These are phyloP conservation scores for Ramphastos sulfuratus DNA, from an alignment of 2,113 vertebrate genomes.

Conservation along the genomic window DNA sequence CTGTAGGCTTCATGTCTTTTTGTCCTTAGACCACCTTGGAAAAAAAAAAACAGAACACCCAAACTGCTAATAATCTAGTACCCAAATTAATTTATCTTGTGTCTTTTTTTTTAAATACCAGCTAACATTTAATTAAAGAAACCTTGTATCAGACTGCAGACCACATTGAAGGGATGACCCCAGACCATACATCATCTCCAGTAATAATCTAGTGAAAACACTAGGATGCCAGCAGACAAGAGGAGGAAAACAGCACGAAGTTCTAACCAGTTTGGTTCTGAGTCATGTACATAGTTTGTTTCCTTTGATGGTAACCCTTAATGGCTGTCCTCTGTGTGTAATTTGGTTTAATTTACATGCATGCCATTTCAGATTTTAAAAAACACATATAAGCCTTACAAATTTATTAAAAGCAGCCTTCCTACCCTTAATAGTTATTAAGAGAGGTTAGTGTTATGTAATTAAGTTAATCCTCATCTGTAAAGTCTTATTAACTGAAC, in stretches of 20 bases:
- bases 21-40: not conserved
- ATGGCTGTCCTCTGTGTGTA: constrained; percentile 58
- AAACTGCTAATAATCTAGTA: not conserved
- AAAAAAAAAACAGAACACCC: not conserved
- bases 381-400: constrained; percentile 62
- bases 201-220: constrained; percentile 38
- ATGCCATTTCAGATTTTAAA: constrained; percentile 66
- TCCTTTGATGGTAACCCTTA: constrained; percentile 60
- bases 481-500: constrained; percentile 72
- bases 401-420: constrained; percentile 68
- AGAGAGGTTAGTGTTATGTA: constrained; percentile 72
- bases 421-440: constrained; percentile 70
- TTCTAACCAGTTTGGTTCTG: constrained; percentile 17
- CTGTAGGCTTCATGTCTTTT: not conserved
- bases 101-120: not conserved
- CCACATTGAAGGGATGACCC: constrained; percentile 23
- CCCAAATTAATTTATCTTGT: not conserved
- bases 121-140: constrained; percentile 40
- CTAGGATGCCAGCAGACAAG: constrained; percentile 35
- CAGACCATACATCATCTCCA: constrained; percentile 7
- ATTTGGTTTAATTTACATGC: constrained; percentile 68
- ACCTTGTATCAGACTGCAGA: not conserved
- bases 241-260: constrained; percentile 23
- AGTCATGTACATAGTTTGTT: constrained; percentile 45
- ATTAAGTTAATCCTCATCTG: constrained; percentile 74